Evolutionary conservation across 2,113 vertebrate species (phyloP).

Genomic region (Malurus elegans): DNA sequence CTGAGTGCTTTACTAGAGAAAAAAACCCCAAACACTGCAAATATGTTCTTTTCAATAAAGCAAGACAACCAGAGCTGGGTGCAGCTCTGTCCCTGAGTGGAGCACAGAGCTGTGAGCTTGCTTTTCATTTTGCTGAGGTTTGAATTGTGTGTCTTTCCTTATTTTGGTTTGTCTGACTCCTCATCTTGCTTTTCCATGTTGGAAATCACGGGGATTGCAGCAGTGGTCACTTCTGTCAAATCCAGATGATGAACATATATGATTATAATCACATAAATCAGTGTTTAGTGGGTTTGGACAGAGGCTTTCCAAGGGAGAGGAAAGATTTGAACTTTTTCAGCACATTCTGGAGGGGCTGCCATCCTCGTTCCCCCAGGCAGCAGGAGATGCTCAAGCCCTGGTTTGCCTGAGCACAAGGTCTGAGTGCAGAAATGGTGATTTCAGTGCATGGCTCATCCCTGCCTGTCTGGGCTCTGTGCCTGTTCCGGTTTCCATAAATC

Average conservation of each 20-base stretch:
- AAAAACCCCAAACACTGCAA: accelerated
- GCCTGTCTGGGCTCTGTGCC: not conserved
- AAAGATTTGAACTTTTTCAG: not conserved
- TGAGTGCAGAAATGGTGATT: not conserved
- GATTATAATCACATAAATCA: not conserved
- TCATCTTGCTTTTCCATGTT: accelerated
- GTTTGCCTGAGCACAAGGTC: not conserved
- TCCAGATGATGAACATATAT: not conserved
- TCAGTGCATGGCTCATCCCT: not conserved
- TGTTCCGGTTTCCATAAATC: not conserved
- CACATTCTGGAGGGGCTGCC: accelerated
- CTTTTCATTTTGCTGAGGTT: not conserved
- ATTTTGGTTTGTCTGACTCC: not conserved
- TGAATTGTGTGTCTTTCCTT: not conserved
- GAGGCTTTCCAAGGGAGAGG: not conserved
- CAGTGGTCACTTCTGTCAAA: not conserved
- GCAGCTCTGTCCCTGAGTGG: not conserved
- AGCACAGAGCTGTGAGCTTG: not conserved
- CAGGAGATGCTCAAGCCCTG: not conserved
- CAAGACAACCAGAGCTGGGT: not conserved
- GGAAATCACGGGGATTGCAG: not conserved
- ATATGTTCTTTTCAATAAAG: not conserved
- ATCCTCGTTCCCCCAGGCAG: not conserved
- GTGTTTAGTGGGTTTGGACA: not conserved
- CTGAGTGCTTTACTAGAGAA: not conserved